Evolutionary conservation across 2,113 vertebrate species (phyloP).

Genomic region (Morone saxatilis): DNA sequence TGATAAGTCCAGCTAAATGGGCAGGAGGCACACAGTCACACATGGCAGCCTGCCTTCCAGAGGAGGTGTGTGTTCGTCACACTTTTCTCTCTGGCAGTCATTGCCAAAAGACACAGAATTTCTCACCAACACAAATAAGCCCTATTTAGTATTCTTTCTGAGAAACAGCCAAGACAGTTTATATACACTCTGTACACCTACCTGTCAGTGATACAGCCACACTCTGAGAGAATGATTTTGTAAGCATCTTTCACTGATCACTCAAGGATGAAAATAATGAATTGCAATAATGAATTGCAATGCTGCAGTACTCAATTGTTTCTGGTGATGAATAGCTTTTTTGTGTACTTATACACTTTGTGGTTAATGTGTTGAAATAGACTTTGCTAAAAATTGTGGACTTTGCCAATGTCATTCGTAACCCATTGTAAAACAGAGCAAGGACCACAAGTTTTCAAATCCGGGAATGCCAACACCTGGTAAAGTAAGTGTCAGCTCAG

Average conservation of each 20-base stretch:
- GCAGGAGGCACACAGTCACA: slow-evolving; percentile 68
- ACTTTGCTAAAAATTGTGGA: background rate
- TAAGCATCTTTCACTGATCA: background rate
- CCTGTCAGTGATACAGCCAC: slow-evolving; percentile 4
- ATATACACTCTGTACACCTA: slow-evolving; percentile 19
- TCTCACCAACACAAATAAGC: slow-evolving; percentile 49
- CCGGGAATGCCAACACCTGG: background rate
- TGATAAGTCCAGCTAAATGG: slow-evolving; percentile 58
- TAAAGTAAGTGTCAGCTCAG: background rate
- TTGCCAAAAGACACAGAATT: slow-evolving; percentile 42
- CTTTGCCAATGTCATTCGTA: background rate
- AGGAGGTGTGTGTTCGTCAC: slow-evolving; percentile 66
- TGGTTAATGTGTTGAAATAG: background rate
- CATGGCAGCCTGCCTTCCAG: slow-evolving; percentile 62
- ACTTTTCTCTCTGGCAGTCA: slow-evolving; percentile 38
- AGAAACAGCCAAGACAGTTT: slow-evolving; percentile 4
- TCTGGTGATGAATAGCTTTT: slow-evolving; percentile 7
- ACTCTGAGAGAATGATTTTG: slow-evolving; percentile 18
- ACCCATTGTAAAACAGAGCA: background rate
- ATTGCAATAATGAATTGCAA: background rate
- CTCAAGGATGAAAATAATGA: slow-evolving; percentile 10
- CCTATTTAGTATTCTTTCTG: slow-evolving; percentile 34
- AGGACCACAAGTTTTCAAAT: background rate
- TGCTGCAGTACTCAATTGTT: slow-evolving; percentile 17
- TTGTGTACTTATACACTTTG: background rate